Evolutionary conservation across 1,140 invertebrate species (phyloP), one percentile per base, ranked within the genome.

Genomic region (Ditylenchus dipsaci): DNA sequence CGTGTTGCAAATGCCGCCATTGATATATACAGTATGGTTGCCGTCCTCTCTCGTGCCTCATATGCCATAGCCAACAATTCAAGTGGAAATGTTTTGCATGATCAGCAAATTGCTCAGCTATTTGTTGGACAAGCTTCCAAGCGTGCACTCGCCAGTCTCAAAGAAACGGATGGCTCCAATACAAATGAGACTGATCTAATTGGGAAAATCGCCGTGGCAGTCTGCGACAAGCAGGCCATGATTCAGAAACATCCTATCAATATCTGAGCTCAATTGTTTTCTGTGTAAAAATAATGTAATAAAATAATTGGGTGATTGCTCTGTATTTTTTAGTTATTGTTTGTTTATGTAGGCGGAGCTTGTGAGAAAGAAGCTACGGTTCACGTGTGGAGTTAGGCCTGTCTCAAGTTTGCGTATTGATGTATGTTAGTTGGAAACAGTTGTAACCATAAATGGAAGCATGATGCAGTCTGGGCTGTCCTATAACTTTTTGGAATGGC

Each of bases 1-100:
- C 86, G 90, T 60, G 72, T 94, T 43, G 88, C 91, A 17, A 88
- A 92, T 62, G 85, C 90, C 7, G 86, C 87, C 1, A 89, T 89
- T n/a, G 87, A 89, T 71, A 88, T 92, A 69, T 95, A 91, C 82
- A 88, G 87, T 3, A 90, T 90, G 87, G 88, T 88, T 63, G 87
- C 89, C 19, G 87, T 89, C 45, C 74, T 97, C 61, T 94, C 93
- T 9, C 86, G 93, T 65, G 87, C 89, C 89, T 69, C 89, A 15
- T 85, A 87, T 65, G 87, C 92, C 47, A 83, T 90, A 0, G 88
- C 88, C 38, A 85, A 88, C 42, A 88, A 88, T 71, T 70, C 49
- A 0, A 77, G 89, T 49, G 86, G 88, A 29, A 89, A 88, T 29
- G 89, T 90, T 21, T 82, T 88, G 56, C 89, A 93, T 79, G 91